phyloP scores from a whole-genome alignment of 2,113 vertebrate genomes.

The Jacana jacana region DNA sequence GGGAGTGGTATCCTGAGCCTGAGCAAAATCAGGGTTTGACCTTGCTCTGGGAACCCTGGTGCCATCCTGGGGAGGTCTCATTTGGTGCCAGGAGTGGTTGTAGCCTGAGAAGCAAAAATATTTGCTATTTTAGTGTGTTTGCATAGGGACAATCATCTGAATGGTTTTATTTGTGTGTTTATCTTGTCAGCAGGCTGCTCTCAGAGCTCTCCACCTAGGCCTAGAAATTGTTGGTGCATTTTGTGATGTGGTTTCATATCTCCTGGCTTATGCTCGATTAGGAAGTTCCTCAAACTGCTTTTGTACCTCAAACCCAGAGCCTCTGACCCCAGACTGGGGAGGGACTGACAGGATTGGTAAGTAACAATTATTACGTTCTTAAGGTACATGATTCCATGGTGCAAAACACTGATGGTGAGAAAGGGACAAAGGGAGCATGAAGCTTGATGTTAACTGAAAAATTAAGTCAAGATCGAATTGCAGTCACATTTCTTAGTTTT shows the following conservation, averaged over 20 bases:
- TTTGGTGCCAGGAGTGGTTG: neutral
- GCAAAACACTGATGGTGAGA: neutral
- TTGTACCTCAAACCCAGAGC: conserved; percentile 29
- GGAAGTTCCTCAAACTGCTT: conserved; percentile 53
- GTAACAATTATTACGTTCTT: neutral
- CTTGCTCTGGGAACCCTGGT: neutral
- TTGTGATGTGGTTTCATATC: conserved; percentile 71
- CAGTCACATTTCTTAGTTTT: neutral
- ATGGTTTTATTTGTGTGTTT: neutral
- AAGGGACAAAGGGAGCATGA: neutral
- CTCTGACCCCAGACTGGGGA: conserved; percentile 69
- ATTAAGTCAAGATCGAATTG: neutral
- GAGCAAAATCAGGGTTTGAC: neutral
- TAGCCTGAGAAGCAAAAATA: neutral
- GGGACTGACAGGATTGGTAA: conserved; percentile 68
- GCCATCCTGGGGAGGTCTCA: neutral
- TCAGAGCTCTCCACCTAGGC: conserved; percentile 64
- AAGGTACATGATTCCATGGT: neutral
- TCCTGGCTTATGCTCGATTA: conserved; percentile 75
- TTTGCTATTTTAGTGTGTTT: neutral
- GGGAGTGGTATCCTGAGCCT: neutral
- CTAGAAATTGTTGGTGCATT: conserved; percentile 70
- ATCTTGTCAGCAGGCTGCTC: conserved; percentile 25
- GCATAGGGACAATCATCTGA: neutral
- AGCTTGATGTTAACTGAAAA: neutral